Percentiles rank a stretch among this genome's conserved stretches.
phyloP scores from a whole-genome alignment of 2,888 invertebrate genomes.

The Andrena haemorrhoa region DNA sequence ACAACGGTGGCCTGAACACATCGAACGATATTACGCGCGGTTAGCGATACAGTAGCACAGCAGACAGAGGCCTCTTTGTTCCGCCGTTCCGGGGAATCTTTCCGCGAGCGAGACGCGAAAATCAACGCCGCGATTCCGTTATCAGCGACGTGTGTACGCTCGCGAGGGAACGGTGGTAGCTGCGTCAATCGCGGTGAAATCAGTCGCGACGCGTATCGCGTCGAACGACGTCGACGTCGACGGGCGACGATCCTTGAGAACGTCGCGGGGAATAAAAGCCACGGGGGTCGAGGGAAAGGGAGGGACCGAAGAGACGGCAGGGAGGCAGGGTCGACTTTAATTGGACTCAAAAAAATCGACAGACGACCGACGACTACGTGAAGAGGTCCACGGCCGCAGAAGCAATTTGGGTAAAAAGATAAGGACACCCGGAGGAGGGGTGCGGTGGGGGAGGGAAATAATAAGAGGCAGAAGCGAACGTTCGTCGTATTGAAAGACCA shows the following conservation, averaged over 20 bases:
- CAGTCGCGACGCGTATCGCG: constrained; percentile 15
- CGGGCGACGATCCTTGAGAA: constrained; percentile 23
- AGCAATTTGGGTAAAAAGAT: constrained; percentile 65
- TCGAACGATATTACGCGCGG: no score
- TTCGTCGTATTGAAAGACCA: constrained; percentile 65
- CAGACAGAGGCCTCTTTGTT: no score
- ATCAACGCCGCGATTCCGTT: neutral
- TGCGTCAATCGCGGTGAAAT: constrained; percentile 20
- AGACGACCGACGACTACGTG: constrained; percentile 58
- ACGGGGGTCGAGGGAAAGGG: neutral
- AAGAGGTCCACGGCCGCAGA: constrained; percentile 49
- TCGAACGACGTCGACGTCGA: neutral
- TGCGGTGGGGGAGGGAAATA: constrained; percentile 5
- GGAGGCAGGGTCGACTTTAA: constrained; percentile 58
- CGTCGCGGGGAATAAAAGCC: constrained; percentile 8
- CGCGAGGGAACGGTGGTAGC: neutral
- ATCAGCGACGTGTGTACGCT: neutral
- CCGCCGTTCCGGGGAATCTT: no score
- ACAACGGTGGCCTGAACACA: neutral
- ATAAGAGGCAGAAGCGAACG: constrained; percentile 52
- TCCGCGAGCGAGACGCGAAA: no score
- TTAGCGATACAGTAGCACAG: no score
- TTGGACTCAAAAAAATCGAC: constrained; percentile 66
- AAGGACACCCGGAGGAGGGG: constrained; percentile 37
- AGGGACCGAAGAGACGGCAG: neutral